Evolutionary conservation across 2,888 invertebrate species (phyloP).

Genomic region (Drosophila putrida): DNA sequence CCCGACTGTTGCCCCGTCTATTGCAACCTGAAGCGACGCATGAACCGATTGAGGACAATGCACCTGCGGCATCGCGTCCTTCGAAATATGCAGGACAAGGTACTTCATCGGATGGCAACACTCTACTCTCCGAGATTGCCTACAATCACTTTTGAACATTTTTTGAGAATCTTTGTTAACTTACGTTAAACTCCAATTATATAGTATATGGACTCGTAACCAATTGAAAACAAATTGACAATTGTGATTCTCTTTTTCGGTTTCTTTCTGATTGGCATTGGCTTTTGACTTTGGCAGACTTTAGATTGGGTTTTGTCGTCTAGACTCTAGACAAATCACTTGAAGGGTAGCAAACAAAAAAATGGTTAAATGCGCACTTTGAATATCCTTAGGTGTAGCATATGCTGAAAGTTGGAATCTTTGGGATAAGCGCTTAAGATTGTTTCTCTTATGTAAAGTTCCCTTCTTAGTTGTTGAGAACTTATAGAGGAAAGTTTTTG

Average conservation of each 20-base stretch:
- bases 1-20: conserved; percentile 85
- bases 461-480: too few relatives aligned
- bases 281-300: background rate
- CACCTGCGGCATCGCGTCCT: conserved; percentile 82
- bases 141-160: conserved; percentile 73
- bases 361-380: too few relatives aligned
- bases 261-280: conserved; percentile 20
- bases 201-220: conserved; percentile 15
- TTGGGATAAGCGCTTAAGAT: too few relatives aligned
- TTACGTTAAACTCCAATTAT: conserved; percentile 10
- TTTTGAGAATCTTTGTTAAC: conserved; percentile 26
- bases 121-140: conserved; percentile 78
- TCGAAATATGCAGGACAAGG: conserved; percentile 75
- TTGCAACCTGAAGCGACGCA: conserved; percentile 83
- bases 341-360: conserved; percentile 2
- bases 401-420: too few relatives aligned
- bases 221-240: conserved; percentile 30
- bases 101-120: conserved; percentile 52
- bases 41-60: conserved; percentile 84
- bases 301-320: conserved; percentile 23
- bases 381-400: too few relatives aligned
- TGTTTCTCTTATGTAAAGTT: too few relatives aligned
- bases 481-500: too few relatives aligned
- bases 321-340: conserved; percentile 57
- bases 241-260: conserved; percentile 20